A percentile compares a stretch with the other conserved stretches of the same genome.
Evolutionary conservation across 2,113 vertebrate species (phyloP).

Genomic region (Nibea coibor): DNA sequence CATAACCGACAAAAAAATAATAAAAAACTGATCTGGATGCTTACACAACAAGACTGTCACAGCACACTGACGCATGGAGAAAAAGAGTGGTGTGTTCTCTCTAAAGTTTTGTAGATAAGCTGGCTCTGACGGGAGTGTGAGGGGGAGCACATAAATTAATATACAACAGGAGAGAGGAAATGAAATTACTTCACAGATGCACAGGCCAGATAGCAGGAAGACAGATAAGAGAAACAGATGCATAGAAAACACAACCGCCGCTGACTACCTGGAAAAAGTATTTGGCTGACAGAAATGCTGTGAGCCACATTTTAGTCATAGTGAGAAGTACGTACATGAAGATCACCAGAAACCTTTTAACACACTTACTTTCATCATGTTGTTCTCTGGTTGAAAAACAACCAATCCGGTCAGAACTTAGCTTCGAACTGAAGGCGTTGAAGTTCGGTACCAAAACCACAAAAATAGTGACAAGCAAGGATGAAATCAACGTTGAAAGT

Average conservation of each 20-base stretch:
- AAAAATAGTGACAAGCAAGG: neutral
- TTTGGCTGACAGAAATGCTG: slow-evolving; percentile 26
- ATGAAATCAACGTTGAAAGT: neutral
- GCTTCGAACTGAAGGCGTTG: neutral
- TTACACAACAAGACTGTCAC: neutral
- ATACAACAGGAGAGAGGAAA: slow-evolving; percentile 63
- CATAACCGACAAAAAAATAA: slow-evolving; percentile 22
- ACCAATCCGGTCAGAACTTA: neutral
- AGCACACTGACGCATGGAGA: neutral
- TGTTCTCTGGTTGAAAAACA: neutral
- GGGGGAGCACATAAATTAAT: slow-evolving; percentile 42
- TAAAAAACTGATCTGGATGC: neutral
- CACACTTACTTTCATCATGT: neutral
- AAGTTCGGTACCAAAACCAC: neutral
- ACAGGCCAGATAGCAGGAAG: slow-evolving; percentile 29
- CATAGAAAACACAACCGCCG: slow-evolving; percentile 8
- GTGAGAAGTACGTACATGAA: neutral
- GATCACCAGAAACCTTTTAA: neutral
- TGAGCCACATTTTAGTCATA: neutral
- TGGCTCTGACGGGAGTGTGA: slow-evolving; percentile 16
- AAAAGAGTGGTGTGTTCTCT: slow-evolving; percentile 19
- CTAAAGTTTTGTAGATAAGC: slow-evolving; percentile 54
- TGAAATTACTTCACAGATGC: slow-evolving; percentile 67
- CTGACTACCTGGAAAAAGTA: slow-evolving; percentile 35
- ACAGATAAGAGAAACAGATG: slow-evolving; percentile 55